Evolutionary conservation across 2,888 invertebrate species (phyloP), one percentile per base, ranked within the genome.

Genomic region (Taphrorychus bicolor): DNA sequence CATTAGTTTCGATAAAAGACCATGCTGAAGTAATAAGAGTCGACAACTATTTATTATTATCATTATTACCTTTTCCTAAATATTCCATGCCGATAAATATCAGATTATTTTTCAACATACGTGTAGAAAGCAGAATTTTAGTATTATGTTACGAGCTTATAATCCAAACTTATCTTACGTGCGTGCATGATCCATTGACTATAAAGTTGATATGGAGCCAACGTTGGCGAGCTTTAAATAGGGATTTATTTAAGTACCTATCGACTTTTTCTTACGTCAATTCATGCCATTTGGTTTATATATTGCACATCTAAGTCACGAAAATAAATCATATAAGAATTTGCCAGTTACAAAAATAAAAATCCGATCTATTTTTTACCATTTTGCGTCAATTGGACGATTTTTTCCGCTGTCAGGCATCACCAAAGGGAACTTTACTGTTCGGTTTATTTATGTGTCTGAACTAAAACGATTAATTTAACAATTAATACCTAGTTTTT

Each of bases 171-270:
- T 32, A 32, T 3, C 1, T 45, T 45, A 7, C 45, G 2, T 45
- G 45, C 45, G 45, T 45, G 45, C 45, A 32, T 32, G 11, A 32
- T 3, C 32, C 32, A 45, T 45, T 45, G 45, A 45, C 45, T 45
- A 17, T 45, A 9, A 19, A 40, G 41, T 57, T 57, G 57, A 57
- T 16, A 24, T 18, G 57, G 24, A 57, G 57, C 57, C 57, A 57
- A 57, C 14, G 14, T 19, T 16, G 11, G 41, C 40, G 3, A 16
- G 56, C 40, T 56, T 56, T 32, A 56, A 56, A 56, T 56, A 56
- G 57, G 57, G 57, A 42, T 57, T 57, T 41, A 57, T 57, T 57
- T 57, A 57, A 57, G 42, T 41, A 57, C 21, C 14, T 18, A 57
- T 14, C 14, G 21, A 41, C 57, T 42, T 40, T 41, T 40, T 40